Evolutionary conservation across 2,888 invertebrate genomes (phyloP).

Genomic region (Sipha maydis): DNA sequence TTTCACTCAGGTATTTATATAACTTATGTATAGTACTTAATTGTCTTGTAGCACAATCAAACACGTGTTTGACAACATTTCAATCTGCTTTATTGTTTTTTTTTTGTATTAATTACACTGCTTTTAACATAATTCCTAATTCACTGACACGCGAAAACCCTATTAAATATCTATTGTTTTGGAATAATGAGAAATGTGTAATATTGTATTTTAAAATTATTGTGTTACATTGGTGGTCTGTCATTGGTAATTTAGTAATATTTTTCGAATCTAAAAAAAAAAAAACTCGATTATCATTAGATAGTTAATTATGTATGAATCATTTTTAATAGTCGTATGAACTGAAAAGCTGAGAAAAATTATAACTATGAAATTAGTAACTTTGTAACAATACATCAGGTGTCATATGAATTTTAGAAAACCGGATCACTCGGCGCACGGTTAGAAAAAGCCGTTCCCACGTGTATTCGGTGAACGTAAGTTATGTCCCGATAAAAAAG

Average conservation of each 20-base stretch:
- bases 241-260: not conserved
- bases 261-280: not conserved
- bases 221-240: not conserved
- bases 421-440: no score
- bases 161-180: not conserved
- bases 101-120: no score
- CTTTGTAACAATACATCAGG: no score
- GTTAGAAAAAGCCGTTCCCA: no score
- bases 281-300: no score
- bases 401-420: no score
- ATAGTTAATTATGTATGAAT: no score
- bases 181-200: not conserved
- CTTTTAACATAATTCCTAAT: not conserved
- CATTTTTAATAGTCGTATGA: no score
- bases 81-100: conserved; percentile 8
- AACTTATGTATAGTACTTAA: not conserved
- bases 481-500: no score
- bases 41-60: not conserved
- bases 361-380: no score
- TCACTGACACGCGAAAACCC: not conserved
- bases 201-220: not conserved
- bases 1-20: not conserved
- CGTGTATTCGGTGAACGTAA: no score
- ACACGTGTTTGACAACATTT: not conserved
- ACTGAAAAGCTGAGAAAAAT: no score